Percentiles rank a stretch among this genome's conserved stretches.
These are phyloP conservation scores for Dendronephthya gigantea DNA, from an alignment of 64 coral and sea anemone species.

Conservation along the genomic window DNA sequence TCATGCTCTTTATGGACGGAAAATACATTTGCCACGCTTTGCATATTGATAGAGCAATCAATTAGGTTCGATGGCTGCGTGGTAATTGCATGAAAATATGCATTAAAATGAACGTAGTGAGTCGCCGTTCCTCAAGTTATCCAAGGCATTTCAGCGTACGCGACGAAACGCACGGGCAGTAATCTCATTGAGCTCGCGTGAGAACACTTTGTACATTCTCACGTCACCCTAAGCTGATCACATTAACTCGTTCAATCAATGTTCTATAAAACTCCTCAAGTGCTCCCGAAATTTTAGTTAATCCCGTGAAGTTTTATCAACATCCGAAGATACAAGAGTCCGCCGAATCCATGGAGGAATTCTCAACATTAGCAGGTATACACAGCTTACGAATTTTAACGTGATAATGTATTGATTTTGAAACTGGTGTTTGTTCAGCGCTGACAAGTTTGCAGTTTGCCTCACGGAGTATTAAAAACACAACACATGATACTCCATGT, in stretches of 20 bases:
- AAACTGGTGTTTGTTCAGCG: too few species aligned
- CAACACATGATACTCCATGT: too few species aligned
- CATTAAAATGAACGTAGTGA: neutral
- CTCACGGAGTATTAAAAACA: too few species aligned
- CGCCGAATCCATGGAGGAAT: neutral
- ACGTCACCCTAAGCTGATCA: neutral
- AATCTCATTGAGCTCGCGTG: neutral
- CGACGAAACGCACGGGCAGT: neutral
- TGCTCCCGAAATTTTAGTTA: neutral
- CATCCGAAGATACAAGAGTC: neutral
- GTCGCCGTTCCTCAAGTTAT: neutral
- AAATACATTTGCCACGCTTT: neutral
- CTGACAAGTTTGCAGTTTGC: too few species aligned
- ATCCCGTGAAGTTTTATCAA: neutral
- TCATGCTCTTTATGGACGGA: neutral
- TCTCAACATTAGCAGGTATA: neutral
- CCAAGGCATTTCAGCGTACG: neutral
- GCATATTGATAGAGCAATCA: neutral
- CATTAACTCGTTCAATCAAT: neutral
- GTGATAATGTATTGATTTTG: too few species aligned
- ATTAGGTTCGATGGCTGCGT: neutral
- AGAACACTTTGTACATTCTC: neutral
- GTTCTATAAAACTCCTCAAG: neutral
- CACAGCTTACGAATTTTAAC: too few species aligned
- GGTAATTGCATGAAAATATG: constrained; percentile 3